Evolutionary conservation across 1,140 invertebrate genomes (phyloP).

Genomic region (Lordiphosa collinella): DNA sequence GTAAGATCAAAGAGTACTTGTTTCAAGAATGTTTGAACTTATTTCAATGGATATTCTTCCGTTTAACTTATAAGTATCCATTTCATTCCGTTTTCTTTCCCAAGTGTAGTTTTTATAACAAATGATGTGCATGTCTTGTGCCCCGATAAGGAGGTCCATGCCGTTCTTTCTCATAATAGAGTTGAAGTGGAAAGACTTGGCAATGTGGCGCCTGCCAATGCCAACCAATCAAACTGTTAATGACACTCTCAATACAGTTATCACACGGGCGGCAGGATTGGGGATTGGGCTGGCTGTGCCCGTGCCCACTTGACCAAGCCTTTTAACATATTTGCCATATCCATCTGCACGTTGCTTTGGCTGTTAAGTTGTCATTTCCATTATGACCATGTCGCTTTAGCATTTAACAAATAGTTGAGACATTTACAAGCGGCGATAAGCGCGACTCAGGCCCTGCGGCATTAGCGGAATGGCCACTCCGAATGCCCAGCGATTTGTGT

Average conservation of each 20-base stretch:
- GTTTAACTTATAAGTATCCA: no score
- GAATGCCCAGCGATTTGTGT: constrained; percentile 63
- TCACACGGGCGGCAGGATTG: no score
- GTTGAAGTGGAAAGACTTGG: constrained; percentile 26
- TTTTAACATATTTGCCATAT: constrained; percentile 68
- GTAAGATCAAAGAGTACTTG: no score
- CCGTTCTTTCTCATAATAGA: constrained; percentile 47
- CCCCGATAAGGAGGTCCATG: constrained; percentile 45
- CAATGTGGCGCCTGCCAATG: constrained; percentile 9
- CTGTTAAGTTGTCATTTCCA: constrained; percentile 79
- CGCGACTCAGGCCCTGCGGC: not conserved
- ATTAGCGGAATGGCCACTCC: constrained; percentile 18
- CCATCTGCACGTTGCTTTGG: constrained; percentile 11
- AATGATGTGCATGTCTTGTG: constrained; percentile 68
- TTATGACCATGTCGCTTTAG: constrained; percentile 79
- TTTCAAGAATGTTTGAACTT: not conserved
- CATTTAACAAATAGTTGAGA: constrained; percentile 79
- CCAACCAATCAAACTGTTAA: constrained; percentile 78
- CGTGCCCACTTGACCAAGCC: constrained; percentile 53
- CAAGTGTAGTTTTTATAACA: constrained; percentile 61
- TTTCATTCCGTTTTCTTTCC: not conserved
- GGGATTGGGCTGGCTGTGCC: constrained; percentile 5
- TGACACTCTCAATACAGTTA: constrained; percentile 79
- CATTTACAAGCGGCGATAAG: constrained; percentile 76
- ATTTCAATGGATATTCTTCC: no score